Conservation (phyloP, 2,113 vertebrate genomes). For the Tonatia bakeri region DNA sequence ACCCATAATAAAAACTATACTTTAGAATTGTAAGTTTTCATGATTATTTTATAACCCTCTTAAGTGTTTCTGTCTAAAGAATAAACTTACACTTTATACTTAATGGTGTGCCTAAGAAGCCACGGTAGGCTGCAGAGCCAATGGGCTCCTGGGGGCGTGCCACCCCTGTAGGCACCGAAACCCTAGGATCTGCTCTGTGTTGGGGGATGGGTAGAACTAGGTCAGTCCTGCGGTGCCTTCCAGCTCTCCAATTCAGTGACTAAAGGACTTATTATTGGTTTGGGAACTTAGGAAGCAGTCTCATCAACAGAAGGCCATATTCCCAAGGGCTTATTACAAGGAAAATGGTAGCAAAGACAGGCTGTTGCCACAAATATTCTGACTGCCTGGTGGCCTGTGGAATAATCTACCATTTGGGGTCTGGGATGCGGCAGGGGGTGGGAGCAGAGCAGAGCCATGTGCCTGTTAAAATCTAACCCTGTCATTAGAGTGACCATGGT, state of each 20-base stretch:
- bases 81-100: background rate
- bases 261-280: background rate
- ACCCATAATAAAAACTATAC: background rate
- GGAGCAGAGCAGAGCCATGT: background rate
- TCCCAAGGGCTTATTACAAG: background rate
- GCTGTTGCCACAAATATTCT: background rate
- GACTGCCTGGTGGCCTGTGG: background rate
- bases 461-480: background rate
- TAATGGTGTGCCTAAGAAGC: background rate
- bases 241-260: background rate
- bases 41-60: background rate
- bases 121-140: background rate
- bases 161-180: too few relatives aligned
- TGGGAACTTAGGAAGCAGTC: background rate
- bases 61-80: background rate
- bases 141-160: fast-evolving
- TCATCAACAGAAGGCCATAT: background rate
- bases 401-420: background rate
- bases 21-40: background rate
- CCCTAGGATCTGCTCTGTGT: background rate
- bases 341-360: background rate
- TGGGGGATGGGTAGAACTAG: background rate
- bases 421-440: background rate
- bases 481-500: background rate
- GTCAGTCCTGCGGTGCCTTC: background rate